Evolutionary conservation across 2,797 vertebrate species (phyloP).

Genomic region (Arrhamphus sclerolepis): DNA sequence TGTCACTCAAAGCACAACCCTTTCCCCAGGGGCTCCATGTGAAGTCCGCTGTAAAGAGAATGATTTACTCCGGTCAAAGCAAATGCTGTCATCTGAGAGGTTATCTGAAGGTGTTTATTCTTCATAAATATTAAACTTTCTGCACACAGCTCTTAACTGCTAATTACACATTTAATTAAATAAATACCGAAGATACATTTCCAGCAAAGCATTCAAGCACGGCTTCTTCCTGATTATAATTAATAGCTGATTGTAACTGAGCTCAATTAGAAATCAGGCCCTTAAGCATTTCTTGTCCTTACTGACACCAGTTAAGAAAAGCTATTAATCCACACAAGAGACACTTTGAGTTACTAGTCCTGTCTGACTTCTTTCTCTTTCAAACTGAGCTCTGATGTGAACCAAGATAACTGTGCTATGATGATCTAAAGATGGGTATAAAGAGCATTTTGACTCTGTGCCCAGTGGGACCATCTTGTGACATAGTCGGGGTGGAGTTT

Average conservation of each 20-base stretch:
- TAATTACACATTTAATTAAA: constrained; percentile 16
- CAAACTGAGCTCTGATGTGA: constrained; percentile 43
- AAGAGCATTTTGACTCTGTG: constrained; percentile 55
- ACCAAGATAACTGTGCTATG: constrained; percentile 55
- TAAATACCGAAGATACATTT: constrained; percentile 22
- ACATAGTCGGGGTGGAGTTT: constrained; percentile 59
- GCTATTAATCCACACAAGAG: constrained; percentile 44
- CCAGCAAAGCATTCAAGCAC: constrained; percentile 1
- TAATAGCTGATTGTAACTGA: constrained; percentile 54
- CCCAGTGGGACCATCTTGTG: constrained; percentile 65
- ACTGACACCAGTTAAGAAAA: constrained; percentile 58
- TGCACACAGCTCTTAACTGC: constrained; percentile 8
- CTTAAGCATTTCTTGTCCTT: constrained; percentile 53
- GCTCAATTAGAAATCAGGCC: constrained; percentile 58
- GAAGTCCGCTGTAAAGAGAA: constrained; percentile 10
- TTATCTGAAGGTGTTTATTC: no score
- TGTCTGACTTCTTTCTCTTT: constrained; percentile 65
- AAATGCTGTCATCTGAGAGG: background rate
- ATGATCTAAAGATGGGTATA: constrained; percentile 64
- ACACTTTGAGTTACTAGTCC: constrained; percentile 42
- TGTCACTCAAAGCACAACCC: constrained; percentile 53
- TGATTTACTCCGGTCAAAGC: background rate
- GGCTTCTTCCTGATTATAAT: constrained; percentile 29
- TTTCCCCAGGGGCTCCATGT: constrained; percentile 22
- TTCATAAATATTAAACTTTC: no score